Evolutionary conservation across 1,140 invertebrate genomes (phyloP).

Genomic region (Drosophila burlai): DNA sequence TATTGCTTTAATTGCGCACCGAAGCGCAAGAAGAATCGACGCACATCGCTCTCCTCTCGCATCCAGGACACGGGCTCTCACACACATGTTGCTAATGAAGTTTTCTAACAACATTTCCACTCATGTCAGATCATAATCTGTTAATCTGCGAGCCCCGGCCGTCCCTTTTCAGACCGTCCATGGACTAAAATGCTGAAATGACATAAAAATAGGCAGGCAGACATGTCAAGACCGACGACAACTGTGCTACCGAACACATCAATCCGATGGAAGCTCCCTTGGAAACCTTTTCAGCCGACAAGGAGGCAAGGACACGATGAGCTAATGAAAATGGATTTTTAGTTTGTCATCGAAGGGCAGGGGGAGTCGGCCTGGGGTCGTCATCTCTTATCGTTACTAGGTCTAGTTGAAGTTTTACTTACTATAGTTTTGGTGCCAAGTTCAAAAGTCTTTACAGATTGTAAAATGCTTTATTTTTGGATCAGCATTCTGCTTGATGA

Average conservation of each 20-base stretch:
- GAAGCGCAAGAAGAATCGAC: conserved; percentile 63
- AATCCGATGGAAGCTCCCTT: conserved; percentile 23
- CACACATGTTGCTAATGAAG: conserved; percentile 80
- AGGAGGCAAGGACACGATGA: conserved; percentile 7
- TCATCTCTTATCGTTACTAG: not conserved
- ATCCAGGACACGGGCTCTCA: conserved; percentile 35
- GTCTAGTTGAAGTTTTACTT: not conserved
- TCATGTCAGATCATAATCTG: conserved; percentile 81
- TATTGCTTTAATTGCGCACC: conserved; percentile 80
- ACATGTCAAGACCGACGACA: conserved; percentile 24
- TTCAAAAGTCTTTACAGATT: not conserved
- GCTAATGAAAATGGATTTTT: conserved; percentile 73
- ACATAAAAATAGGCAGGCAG: conserved; percentile 19
- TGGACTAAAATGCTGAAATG: conserved; percentile 24
- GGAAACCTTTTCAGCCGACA: not conserved
- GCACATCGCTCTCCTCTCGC: conserved; percentile 36
- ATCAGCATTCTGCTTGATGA: not conserved
- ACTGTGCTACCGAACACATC: conserved; percentile 30
- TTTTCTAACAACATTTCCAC: conserved; percentile 69
- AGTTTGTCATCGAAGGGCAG: conserved; percentile 27
- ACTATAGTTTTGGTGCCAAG: not conserved
- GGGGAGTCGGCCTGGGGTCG: not conserved
- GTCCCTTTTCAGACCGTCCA: not conserved
- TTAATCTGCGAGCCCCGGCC: conserved; percentile 60
- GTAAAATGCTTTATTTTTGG: not conserved